These are phyloP conservation scores for Punctoribates punctum DNA, from an alignment of 2,888 invertebrate genomes.

Conservation along the genomic window DNA sequence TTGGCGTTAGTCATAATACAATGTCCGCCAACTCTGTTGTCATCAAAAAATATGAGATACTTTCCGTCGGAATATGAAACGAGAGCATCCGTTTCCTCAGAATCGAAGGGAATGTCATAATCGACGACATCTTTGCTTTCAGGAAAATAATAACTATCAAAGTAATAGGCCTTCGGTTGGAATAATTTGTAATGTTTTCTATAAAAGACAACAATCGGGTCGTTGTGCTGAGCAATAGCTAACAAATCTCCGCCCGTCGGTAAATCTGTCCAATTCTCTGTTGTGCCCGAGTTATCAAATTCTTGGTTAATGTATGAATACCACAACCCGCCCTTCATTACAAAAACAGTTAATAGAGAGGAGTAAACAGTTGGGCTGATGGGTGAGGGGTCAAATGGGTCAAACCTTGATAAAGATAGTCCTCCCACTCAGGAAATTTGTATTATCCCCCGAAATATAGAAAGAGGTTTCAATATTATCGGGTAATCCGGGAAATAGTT, in stretches of 20 bases:
- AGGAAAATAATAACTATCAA: constrained; percentile 21
- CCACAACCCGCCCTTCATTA: not conserved
- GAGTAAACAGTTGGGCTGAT: too few species aligned
- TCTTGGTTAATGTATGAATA: not conserved
- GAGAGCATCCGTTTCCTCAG: not conserved
- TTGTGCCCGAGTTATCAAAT: not conserved
- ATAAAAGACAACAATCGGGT: constrained; percentile 20
- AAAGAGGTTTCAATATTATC: constrained; percentile 11
- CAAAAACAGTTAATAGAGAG: too few species aligned
- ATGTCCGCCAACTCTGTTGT: constrained; percentile 2
- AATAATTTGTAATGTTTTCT: not conserved
- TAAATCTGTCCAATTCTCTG: not conserved
- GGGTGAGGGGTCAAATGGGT: too few species aligned
- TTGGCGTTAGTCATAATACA: not conserved
- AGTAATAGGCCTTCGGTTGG: not conserved
- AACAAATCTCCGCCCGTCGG: not conserved
- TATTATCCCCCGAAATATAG: not conserved
- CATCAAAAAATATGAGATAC: constrained; percentile 15
- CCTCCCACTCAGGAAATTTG: not conserved
- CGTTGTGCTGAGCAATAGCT: not conserved
- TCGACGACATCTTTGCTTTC: not conserved
- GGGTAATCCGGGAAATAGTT: not conserved
- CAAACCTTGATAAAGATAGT: constrained; percentile 25
- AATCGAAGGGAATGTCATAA: not conserved
- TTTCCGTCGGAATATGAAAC: not conserved